Evolutionary conservation across 2,797 vertebrate species (phyloP).

Genomic region (Scarus forsteni): DNA sequence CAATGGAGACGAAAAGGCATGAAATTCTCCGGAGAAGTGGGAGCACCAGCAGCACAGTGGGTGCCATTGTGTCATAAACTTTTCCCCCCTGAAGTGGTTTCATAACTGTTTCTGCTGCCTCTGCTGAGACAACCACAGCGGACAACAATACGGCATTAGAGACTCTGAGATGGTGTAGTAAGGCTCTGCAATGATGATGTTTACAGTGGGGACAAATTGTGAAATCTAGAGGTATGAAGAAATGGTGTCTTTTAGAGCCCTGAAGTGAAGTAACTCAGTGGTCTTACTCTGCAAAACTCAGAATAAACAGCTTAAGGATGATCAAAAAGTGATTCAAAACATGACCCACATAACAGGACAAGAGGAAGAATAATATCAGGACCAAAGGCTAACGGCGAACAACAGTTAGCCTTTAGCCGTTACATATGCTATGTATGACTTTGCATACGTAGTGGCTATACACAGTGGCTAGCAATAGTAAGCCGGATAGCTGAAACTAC

Average conservation of each 20-base stretch:
- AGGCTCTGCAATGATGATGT: constrained; percentile 21
- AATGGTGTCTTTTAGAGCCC: constrained; percentile 17
- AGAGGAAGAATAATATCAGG: too few species aligned
- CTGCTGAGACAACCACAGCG: constrained; percentile 49
- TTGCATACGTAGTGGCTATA: too few species aligned
- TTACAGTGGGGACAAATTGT: background rate
- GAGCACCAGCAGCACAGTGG: constrained; percentile 66
- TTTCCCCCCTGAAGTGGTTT: constrained; percentile 50
- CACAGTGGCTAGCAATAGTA: too few species aligned
- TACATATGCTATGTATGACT: too few species aligned
- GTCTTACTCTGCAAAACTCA: too few species aligned
- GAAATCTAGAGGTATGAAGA: background rate
- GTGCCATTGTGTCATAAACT: constrained; percentile 69
- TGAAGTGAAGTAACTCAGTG: too few species aligned
- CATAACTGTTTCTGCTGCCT: constrained; percentile 58
- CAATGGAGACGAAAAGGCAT: constrained; percentile 71
- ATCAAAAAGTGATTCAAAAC: too few species aligned
- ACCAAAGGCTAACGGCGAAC: too few species aligned
- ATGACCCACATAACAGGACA: too few species aligned
- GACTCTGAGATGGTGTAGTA: constrained; percentile 12
- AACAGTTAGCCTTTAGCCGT: too few species aligned
- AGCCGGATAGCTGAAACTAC: too few species aligned
- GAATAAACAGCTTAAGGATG: too few species aligned
- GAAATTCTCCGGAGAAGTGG: constrained; percentile 71
- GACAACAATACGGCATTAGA: constrained; percentile 33